Conservation (phyloP, 2,888 invertebrate species). For the Pilophorus perplexus region DNA sequence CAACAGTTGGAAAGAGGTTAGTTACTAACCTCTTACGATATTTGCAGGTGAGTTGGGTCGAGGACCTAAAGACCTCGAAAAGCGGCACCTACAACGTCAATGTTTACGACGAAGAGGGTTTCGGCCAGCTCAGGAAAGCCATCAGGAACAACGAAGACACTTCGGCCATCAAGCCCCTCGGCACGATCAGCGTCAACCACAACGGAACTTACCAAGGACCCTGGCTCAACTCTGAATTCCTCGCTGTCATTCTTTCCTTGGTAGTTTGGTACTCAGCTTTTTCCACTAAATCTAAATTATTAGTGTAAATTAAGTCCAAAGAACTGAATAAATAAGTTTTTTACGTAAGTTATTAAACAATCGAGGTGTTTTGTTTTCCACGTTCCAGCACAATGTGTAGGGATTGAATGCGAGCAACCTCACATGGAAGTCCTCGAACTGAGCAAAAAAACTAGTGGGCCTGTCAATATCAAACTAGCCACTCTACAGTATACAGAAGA, state of each 20-base stretch:
- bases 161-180: conserved; percentile 65
- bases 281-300: conserved; percentile 75
- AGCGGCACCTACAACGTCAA: conserved; percentile 78
- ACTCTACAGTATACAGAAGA: too few relatives aligned
- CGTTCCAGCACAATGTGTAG: too few relatives aligned
- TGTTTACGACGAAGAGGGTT: conserved; percentile 90
- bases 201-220: conserved; percentile 85
- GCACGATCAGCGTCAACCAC: conserved; percentile 69
- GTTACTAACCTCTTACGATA: too few relatives aligned
- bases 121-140: conserved; percentile 79
- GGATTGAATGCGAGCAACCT: too few relatives aligned
- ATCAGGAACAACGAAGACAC: conserved; percentile 66
- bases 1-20: too few relatives aligned
- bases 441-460: too few relatives aligned
- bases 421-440: too few relatives aligned
- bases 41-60: conserved; percentile 87
- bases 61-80: conserved; percentile 77
- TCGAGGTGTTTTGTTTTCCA: too few relatives aligned
- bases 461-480: too few relatives aligned
- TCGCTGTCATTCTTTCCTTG: conserved; percentile 75
- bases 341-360: background rate
- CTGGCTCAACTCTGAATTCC: conserved; percentile 86
- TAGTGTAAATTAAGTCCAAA: conserved; percentile 57
- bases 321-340: conserved; percentile 19
- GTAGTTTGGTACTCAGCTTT: conserved; percentile 84